These are phyloP conservation scores for Euphonia xanthogaster DNA, from an alignment of 2,797 vertebrate species.

Conservation along the genomic window DNA sequence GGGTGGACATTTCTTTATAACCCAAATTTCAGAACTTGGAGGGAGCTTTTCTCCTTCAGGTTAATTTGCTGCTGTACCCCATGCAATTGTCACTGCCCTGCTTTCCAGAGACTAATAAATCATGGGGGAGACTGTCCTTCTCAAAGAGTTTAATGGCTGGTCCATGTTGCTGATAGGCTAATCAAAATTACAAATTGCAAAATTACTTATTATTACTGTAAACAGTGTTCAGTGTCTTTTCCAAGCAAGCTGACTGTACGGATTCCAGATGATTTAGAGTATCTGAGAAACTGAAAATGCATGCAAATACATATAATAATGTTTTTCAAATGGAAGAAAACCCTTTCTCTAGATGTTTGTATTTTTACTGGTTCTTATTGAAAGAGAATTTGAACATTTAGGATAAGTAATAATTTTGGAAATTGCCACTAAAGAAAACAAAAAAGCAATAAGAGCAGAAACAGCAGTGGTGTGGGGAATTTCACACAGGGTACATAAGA, in stretches of 20 bases:
- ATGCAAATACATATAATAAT: not conserved
- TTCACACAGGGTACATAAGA: not conserved
- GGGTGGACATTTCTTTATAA: not conserved
- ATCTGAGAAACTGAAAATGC: not conserved
- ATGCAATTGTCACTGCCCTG: not conserved
- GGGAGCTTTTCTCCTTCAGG: not conserved
- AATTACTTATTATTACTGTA: not conserved
- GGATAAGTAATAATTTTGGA: not conserved
- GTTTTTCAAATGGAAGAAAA: not conserved
- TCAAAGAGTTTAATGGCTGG: not conserved
- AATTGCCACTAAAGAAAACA: not conserved
- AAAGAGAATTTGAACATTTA: not conserved
- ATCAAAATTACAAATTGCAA: not conserved
- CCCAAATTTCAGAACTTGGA: not conserved
- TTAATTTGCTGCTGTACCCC: not conserved
- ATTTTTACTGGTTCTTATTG: not conserved
- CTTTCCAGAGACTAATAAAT: not conserved
- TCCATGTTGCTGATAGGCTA: not conserved
- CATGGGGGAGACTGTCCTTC: not conserved
- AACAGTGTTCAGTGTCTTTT: not conserved
- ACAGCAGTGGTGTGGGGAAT: not conserved
- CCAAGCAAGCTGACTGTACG: not conserved
- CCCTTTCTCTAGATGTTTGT: not conserved
- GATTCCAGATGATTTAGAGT: not conserved
- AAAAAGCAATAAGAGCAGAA: not conserved